Conservation (phyloP, 2,797 vertebrate genomes). For the Schizothorax lantsangensis region DNA sequence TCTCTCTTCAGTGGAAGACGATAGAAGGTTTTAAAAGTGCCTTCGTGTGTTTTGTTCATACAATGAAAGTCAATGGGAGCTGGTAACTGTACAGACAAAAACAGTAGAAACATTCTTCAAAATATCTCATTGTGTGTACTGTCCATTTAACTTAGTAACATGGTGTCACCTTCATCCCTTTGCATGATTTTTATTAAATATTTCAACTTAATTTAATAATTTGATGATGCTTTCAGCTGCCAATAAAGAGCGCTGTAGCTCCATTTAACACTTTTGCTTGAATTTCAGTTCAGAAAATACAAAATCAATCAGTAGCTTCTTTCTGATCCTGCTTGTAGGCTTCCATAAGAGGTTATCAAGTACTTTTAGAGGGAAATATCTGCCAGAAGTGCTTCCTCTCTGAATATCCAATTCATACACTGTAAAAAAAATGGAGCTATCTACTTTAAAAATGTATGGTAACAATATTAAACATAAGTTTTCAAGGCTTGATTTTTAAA, state of each 20-base stretch:
- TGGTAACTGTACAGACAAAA: neutral
- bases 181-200: neutral
- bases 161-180: neutral
- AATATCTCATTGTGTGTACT: neutral
- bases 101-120: neutral
- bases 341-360: neutral
- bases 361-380: neutral
- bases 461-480: too few species aligned
- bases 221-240: neutral
- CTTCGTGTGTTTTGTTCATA: neutral
- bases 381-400: neutral
- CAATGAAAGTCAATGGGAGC: neutral
- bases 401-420: neutral
- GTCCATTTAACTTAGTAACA: neutral
- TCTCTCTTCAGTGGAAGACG: neutral
- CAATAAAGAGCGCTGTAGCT: too few species aligned
- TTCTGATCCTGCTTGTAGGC: neutral
- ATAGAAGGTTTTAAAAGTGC: too few species aligned
- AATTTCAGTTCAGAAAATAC: neutral
- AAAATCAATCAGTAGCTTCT: neutral
- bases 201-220: neutral
- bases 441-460: too few species aligned
- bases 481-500: too few species aligned
- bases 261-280: neutral
- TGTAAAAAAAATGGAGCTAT: too few species aligned